These are phyloP conservation scores for Platysteira castanea DNA, from an alignment of 2,113 vertebrate genomes.

Conservation along the genomic window DNA sequence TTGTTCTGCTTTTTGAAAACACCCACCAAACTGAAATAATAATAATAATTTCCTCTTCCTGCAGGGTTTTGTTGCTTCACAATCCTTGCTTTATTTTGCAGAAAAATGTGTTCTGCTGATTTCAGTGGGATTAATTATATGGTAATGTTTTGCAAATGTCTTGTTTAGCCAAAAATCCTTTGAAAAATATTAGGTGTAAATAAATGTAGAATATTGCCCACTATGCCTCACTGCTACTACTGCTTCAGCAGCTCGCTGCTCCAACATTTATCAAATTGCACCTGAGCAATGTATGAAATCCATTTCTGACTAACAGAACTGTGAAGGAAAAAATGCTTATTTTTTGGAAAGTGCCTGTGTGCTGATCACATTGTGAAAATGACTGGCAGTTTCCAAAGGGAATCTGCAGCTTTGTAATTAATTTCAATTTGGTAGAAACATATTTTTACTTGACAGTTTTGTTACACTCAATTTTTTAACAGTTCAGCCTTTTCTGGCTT, in stretches of 20 bases:
- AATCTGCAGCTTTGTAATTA: background rate
- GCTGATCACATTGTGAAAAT: background rate
- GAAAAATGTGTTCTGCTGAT: background rate
- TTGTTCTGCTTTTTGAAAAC: background rate
- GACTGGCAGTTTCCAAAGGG: background rate
- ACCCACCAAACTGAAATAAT: background rate
- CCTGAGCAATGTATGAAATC: background rate
- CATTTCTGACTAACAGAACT: background rate
- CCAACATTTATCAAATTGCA: background rate
- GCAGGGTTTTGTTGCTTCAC: background rate
- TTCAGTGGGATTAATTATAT: background rate
- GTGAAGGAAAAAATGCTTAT: background rate
- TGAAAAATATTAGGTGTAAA: background rate
- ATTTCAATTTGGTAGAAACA: conserved; percentile 3
- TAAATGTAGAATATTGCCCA: background rate
- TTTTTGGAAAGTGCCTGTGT: background rate
- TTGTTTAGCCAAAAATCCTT: background rate
- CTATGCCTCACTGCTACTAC: background rate
- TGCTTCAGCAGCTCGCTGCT: background rate
- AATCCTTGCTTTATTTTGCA: background rate
- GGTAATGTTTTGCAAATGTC: background rate
- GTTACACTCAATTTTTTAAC: background rate
- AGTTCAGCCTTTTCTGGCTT: background rate
- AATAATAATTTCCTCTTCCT: background rate
- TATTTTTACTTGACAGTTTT: conserved; percentile 21